These are phyloP conservation scores for Lasioglossum calceatum DNA, from an alignment of 2,888 invertebrate genomes.

Conservation along the genomic window DNA sequence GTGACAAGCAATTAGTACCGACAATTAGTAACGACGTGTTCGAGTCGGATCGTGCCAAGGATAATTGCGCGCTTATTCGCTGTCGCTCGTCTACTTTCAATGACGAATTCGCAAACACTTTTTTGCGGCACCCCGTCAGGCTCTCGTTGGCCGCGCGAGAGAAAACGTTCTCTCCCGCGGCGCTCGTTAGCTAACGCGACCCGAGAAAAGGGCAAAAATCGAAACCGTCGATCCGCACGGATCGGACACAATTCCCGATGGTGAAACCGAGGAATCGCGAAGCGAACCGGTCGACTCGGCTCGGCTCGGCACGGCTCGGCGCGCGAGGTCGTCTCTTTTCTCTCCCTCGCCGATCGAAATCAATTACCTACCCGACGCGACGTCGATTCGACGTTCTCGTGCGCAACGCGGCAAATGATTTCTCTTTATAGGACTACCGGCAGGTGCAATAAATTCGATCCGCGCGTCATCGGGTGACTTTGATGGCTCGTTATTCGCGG, in stretches of 20 bases:
- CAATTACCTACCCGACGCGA: slow-evolving; percentile 56
- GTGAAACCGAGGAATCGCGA: slow-evolving; percentile 24
- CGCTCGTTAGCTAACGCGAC: background rate
- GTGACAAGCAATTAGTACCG: slow-evolving; percentile 71
- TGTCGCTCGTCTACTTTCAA: slow-evolving; percentile 64
- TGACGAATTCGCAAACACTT: slow-evolving; percentile 60
- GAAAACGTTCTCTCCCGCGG: slow-evolving; percentile 16
- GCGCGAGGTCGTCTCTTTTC: slow-evolving; percentile 57
- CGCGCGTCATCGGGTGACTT: slow-evolving; percentile 63
- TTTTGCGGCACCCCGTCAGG: slow-evolving; percentile 51
- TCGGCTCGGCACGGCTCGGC: background rate
- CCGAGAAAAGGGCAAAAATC: background rate
- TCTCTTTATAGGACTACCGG: slow-evolving; percentile 65
- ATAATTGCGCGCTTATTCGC: slow-evolving; percentile 66
- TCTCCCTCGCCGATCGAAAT: slow-evolving; percentile 53
- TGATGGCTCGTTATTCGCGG: slow-evolving; percentile 65
- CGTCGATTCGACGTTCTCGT: slow-evolving; percentile 40
- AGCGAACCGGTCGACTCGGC: background rate
- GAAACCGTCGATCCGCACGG: background rate
- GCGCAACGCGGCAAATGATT: slow-evolving; percentile 60
- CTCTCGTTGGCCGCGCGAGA: slow-evolving; percentile 48
- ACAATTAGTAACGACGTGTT: slow-evolving; percentile 67
- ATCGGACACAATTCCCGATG: slow-evolving; percentile 28
- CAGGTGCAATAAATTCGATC: slow-evolving; percentile 68
- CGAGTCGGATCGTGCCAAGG: slow-evolving; percentile 65